Conservation (phyloP, 2,888 invertebrate species). For the Caenorhabditis parvicauda region DNA sequence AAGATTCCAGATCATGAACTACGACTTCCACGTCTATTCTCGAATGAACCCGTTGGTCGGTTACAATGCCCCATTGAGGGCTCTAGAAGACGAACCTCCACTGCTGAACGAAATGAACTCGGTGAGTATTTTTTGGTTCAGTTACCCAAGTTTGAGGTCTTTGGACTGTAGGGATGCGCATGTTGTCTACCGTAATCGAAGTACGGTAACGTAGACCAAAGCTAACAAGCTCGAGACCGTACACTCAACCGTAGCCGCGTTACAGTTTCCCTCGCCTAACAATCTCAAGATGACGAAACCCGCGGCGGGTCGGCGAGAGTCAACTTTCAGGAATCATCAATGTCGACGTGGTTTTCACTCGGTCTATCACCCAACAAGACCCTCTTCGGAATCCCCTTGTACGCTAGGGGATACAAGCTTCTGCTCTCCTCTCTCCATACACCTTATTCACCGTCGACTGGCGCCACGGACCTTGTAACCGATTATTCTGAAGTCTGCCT, state of each 20-base stretch:
- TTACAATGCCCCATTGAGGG: slow-evolving; percentile 79
- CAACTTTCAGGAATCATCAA: slow-evolving; percentile 73
- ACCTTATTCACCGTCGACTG: slow-evolving; percentile 33
- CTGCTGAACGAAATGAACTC: slow-evolving; percentile 50
- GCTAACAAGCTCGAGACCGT: too few species aligned
- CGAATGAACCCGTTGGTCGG: slow-evolving; percentile 78
- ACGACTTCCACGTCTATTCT: slow-evolving; percentile 79
- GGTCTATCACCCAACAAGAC: slow-evolving; percentile 79
- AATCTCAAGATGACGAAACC: too few species aligned
- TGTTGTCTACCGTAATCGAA: too few species aligned
- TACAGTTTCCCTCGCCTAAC: too few species aligned
- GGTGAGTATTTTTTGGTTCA: slow-evolving; percentile 20
- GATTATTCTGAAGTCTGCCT: slow-evolving; percentile 17
- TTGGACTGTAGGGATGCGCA: too few species aligned
- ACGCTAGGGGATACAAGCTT: slow-evolving; percentile 73
- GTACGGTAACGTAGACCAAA: too few species aligned
- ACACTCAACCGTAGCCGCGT: too few species aligned
- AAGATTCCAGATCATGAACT: slow-evolving; percentile 84
- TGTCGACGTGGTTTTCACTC: slow-evolving; percentile 75
- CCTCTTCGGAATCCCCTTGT: slow-evolving; percentile 82
- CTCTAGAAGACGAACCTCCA: slow-evolving; percentile 52
- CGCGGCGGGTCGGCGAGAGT: too few species aligned
- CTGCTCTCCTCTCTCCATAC: slow-evolving; percentile 64
- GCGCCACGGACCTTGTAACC: slow-evolving; percentile 1
- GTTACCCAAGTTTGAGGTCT: too few species aligned